Evolutionary conservation across 2,797 vertebrate genomes (phyloP).

Genomic region (Prionace glauca): DNA sequence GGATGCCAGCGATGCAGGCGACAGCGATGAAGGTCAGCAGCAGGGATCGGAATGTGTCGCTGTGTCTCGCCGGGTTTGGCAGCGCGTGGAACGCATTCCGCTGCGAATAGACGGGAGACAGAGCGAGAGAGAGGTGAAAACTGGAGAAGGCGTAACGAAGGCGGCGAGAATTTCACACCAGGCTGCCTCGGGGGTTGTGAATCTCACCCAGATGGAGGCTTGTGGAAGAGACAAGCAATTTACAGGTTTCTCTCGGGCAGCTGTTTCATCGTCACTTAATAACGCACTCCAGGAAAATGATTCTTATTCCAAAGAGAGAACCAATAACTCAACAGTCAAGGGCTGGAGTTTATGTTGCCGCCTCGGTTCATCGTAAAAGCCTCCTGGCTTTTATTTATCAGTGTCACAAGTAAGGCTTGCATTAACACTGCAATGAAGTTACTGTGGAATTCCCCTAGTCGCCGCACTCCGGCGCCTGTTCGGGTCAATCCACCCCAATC

Average conservation of each 20-base stretch:
- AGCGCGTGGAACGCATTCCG: slow-evolving; percentile 67
- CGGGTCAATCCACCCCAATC: no score
- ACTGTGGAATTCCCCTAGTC: no score
- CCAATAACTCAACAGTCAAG: background rate
- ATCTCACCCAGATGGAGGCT: background rate
- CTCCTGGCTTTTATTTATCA: no score
- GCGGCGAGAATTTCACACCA: background rate
- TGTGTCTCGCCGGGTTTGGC: slow-evolving; percentile 61
- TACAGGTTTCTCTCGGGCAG: background rate
- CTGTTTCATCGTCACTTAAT: background rate
- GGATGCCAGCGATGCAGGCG: slow-evolving; percentile 75
- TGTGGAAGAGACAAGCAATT: background rate
- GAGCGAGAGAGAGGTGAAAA: background rate
- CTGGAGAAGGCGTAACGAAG: background rate
- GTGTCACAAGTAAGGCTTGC: no score
- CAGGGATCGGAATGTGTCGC: slow-evolving; percentile 71
- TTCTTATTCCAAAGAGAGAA: background rate
- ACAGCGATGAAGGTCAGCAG: slow-evolving; percentile 81
- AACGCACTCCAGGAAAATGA: background rate
- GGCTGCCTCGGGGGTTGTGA: background rate
- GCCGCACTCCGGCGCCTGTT: no score
- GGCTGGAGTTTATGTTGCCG: background rate
- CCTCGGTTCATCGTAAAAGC: background rate
- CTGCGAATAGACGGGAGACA: slow-evolving; percentile 51
- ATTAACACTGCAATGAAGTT: no score